Evolutionary conservation across 1,140 invertebrate genomes (phyloP).

Genomic region (Nomia melanderi): DNA sequence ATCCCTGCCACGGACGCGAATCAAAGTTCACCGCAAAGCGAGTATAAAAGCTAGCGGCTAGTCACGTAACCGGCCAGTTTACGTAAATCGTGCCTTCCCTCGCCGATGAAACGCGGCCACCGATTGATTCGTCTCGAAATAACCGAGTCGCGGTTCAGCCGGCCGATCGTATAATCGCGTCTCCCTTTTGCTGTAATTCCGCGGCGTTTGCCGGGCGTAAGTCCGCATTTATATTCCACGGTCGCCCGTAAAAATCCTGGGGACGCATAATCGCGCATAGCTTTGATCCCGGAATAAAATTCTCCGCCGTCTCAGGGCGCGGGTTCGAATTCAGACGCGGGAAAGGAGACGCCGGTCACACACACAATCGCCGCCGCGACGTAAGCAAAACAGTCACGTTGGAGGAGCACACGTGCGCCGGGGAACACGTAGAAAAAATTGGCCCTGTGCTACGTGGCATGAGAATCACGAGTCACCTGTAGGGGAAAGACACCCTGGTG

Average conservation of each 20-base stretch:
- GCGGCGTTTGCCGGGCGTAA: background rate
- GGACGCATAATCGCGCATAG: slow-evolving; percentile 6
- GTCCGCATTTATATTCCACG: slow-evolving; percentile 20
- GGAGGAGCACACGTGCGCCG: slow-evolving; percentile 1
- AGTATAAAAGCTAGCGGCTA: too few species aligned
- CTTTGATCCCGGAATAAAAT: slow-evolving; percentile 22
- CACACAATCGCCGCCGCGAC: background rate
- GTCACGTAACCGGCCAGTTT: too few species aligned
- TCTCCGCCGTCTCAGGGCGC: background rate
- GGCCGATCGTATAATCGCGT: background rate
- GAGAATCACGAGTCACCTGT: background rate
- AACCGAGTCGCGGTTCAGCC: background rate
- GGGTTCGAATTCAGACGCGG: background rate
- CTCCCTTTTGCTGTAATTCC: background rate
- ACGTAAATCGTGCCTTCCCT: too few species aligned
- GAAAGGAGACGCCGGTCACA: background rate
- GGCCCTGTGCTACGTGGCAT: background rate
- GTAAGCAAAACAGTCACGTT: slow-evolving; percentile 16
- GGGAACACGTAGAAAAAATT: background rate
- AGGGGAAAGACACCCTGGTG: background rate
- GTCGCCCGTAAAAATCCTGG: background rate
- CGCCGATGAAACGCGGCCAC: too few species aligned
- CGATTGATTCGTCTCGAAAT: too few species aligned
- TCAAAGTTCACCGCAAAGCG: too few species aligned
- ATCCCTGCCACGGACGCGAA: too few species aligned